These are phyloP conservation scores for Polypedilum pembai DNA, from an alignment of 1,140 invertebrate species.

Conservation along the genomic window DNA sequence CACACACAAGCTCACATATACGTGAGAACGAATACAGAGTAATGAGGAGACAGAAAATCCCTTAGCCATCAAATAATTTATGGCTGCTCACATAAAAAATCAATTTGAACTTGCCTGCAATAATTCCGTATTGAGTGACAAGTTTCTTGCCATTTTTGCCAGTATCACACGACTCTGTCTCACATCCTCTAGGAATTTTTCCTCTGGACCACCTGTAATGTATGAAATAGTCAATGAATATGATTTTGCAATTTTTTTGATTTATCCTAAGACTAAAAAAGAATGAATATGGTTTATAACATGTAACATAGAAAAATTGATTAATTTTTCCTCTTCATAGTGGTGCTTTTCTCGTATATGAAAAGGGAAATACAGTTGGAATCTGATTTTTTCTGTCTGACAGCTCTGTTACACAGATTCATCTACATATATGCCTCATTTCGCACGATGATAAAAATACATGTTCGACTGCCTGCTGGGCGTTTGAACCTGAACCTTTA, in stretches of 20 bases:
- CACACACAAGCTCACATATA: too few relatives aligned
- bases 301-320: too few relatives aligned
- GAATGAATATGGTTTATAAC: too few relatives aligned
- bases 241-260: too few relatives aligned
- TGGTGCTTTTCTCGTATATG: too few relatives aligned
- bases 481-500: neutral
- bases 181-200: neutral
- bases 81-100: neutral
- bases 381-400: too few relatives aligned
- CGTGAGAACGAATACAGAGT: too few relatives aligned
- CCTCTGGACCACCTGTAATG: neutral
- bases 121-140: neutral
- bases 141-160: neutral
- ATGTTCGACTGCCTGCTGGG: neutral
- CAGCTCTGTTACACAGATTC: too few relatives aligned
- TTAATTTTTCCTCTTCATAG: too few relatives aligned
- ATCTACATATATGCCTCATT: too few relatives aligned
- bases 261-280: too few relatives aligned
- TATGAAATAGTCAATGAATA: neutral
- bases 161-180: neutral
- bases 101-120: constrained; percentile 2
- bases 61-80: constrained; percentile 12
- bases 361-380: too few relatives aligned
- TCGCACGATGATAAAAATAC: neutral
- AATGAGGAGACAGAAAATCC: neutral